Evolutionary conservation across 2,797 vertebrate genomes (phyloP), one percentile per base, ranked within the genome.

Genomic region (Erpetoichthys calabaricus): DNA sequence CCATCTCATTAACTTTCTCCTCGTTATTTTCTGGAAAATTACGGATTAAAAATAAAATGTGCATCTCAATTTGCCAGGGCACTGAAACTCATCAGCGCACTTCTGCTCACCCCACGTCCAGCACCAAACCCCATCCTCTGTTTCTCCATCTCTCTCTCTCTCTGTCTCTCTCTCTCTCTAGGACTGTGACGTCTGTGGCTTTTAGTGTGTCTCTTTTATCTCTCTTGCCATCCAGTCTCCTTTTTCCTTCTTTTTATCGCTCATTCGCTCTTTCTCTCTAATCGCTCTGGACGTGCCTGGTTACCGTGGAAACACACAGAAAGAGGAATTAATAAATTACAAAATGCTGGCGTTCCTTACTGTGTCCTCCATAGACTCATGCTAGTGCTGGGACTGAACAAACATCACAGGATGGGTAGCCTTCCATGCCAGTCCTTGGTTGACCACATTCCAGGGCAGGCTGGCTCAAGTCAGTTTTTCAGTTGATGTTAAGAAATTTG

Each of bases 31-130:
- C 80, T 80, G 81, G 81, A 85, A 84, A 84, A 86, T 87, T 85
- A 87, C 84, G 85, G 84, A 86, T 86, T 86, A 87, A 86, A 86
- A 87, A 85, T 86, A 86, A 86, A 86, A 78, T 73, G 75, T 84
- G 82, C 82, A 75, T 85, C 82, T 88, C 78, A 80, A 82, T 85
- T 86, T 79, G 80, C 75, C 70, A 72, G 77, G 80, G 77, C 75
- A 64, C 3, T 65, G 71, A 83, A 82, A 80, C 81, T 83, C 73
- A 67, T 74, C 64, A 63, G 78, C 71, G 79, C 75, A 57, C 86
- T 84, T 84, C 83, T 83, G 69, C 8, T 43, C 6, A 6, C 8
- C n/a, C 43, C 25, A 25, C 25, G 25, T 25, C 25, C 25, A 25
- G 25, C 25, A 25, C 25, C 25, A 25, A 25, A 25, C 25, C 25